Evolutionary conservation across 2,797 vertebrate genomes (phyloP).

Genomic region (Austrolebias charrua): DNA sequence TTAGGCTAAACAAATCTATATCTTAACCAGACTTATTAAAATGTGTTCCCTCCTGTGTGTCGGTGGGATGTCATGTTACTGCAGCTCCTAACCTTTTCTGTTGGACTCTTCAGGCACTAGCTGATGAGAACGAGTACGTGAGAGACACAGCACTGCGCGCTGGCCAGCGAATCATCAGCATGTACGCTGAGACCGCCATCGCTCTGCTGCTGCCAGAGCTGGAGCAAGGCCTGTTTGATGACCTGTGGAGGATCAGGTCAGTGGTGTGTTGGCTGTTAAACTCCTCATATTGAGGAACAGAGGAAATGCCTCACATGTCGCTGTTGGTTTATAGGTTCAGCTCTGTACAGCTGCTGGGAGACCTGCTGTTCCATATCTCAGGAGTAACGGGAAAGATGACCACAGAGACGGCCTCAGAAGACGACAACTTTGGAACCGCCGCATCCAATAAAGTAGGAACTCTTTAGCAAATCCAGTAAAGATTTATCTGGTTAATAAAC

Average conservation of each 20-base stretch:
- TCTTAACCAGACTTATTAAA: too few species aligned
- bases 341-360: slow-evolving; percentile 97
- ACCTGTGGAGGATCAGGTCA: slow-evolving; percentile 97
- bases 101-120: slow-evolving; percentile 83
- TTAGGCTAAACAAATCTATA: not conserved
- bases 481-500: not conserved
- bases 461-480: not conserved
- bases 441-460: slow-evolving; percentile 90
- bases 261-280: not conserved
- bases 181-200: slow-evolving; percentile 97
- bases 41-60: not conserved
- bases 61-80: not conserved
- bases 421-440: slow-evolving; percentile 98
- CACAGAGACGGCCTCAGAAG: slow-evolving; percentile 96
- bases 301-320: not conserved
- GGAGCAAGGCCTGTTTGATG: slow-evolving; percentile 96
- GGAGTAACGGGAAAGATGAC: slow-evolving; percentile 99
- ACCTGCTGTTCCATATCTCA: slow-evolving; percentile 97
- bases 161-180: slow-evolving; percentile 94
- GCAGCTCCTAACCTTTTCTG: not conserved
- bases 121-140: slow-evolving; percentile 98
- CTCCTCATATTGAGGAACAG: not conserved
- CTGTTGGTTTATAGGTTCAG: slow-evolving; percentile 85
- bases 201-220: slow-evolving; percentile 93
- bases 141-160: slow-evolving; percentile 94